phyloP scores from a whole-genome alignment of 1,140 invertebrate species.

The Ooceraea biroi region DNA sequence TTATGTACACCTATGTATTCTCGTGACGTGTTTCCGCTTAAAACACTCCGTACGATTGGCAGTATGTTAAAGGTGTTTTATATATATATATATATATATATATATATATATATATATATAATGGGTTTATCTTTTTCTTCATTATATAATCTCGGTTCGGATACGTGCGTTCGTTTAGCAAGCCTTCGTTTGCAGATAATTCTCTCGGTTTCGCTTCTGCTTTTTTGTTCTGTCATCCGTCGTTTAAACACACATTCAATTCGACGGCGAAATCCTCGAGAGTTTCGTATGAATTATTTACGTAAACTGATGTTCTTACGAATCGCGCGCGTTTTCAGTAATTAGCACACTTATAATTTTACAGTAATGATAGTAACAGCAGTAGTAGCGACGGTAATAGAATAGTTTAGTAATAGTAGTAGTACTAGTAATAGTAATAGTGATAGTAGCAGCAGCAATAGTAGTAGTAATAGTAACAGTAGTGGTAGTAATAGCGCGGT shows the following conservation, averaged over 20 bases:
- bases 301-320: conserved; percentile 35
- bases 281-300: conserved; percentile 46
- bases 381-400: conserved; percentile 56
- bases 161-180: conserved; percentile 55
- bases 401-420: conserved; percentile 64
- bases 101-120: no score
- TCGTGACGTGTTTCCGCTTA: conserved; percentile 63
- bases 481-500: conserved; percentile 61
- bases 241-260: conserved; percentile 43
- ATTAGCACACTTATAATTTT: conserved; percentile 61
- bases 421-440: conserved; percentile 49
- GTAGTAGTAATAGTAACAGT: conserved; percentile 51
- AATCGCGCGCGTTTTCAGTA: conserved; percentile 37
- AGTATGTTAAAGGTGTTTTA: conserved; percentile 80
- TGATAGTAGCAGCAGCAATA: conserved; percentile 49
- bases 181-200: conserved; percentile 18
- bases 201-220: background rate
- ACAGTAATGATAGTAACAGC: conserved; percentile 64
- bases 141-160: conserved; percentile 60
- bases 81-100: conserved; percentile 42
- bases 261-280: conserved; percentile 7
- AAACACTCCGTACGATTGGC: conserved; percentile 79
- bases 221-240: background rate
- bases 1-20: conserved; percentile 74
- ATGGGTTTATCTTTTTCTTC: conserved; percentile 34